These are phyloP conservation scores for Triplophysa bombifrons DNA, from an alignment of 2,797 vertebrate species.

Conservation along the genomic window DNA sequence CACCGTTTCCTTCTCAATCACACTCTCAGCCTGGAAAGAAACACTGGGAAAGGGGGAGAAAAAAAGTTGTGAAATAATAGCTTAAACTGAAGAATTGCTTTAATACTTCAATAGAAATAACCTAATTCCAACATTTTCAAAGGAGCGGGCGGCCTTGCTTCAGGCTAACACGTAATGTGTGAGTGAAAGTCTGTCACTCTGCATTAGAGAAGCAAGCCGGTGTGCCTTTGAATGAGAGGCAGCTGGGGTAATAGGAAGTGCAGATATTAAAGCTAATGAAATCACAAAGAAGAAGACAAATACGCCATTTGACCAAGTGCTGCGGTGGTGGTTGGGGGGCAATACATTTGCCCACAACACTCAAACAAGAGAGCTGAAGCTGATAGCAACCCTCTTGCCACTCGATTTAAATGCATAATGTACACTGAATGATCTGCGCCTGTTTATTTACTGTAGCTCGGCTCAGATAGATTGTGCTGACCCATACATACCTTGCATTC, in stretches of 20 bases:
- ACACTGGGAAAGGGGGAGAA: slow-evolving; percentile 56
- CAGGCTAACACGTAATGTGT: slow-evolving; percentile 94
- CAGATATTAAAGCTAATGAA: slow-evolving; percentile 96
- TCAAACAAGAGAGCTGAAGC: slow-evolving; percentile 76
- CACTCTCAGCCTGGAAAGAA: slow-evolving; percentile 56
- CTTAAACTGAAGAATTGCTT: slow-evolving; percentile 98
- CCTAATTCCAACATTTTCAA: slow-evolving; percentile 97
- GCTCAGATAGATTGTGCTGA: slow-evolving; percentile 40
- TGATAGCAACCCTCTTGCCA: slow-evolving; percentile 51
- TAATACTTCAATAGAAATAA: slow-evolving; percentile 99
- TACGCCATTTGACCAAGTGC: slow-evolving; percentile 85
- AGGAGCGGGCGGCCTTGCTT: slow-evolving; percentile 90
- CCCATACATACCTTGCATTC: slow-evolving; percentile 15
- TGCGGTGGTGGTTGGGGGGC: slow-evolving; percentile 62
- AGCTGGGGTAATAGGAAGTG: slow-evolving; percentile 92
- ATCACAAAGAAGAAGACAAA: slow-evolving; percentile 87
- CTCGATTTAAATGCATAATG: slow-evolving; percentile 54
- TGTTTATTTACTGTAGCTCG: slow-evolving; percentile 50
- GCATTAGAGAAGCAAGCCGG: slow-evolving; percentile 92
- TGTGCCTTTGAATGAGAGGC: slow-evolving; percentile 91
- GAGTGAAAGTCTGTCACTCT: slow-evolving; percentile 97
- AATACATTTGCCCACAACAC: slow-evolving; percentile 78
- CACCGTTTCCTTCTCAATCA: slow-evolving; percentile 54
- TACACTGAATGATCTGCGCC: slow-evolving; percentile 33
- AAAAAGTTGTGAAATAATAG: slow-evolving; percentile 85